phyloP scores from a whole-genome alignment of 2,113 vertebrate species.

The Ptilorrhoa leucosticta region DNA sequence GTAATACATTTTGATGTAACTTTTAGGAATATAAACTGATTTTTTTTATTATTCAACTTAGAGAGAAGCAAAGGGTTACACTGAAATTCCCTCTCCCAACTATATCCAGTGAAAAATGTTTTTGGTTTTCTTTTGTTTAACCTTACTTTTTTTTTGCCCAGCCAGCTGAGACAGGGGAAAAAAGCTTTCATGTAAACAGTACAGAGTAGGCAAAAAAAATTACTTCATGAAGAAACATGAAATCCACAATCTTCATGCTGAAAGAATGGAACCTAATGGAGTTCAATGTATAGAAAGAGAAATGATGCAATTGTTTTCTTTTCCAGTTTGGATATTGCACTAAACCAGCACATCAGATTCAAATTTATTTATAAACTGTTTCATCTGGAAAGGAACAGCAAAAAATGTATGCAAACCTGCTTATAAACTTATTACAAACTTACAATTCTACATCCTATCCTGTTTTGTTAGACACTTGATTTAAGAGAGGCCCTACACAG shows the following conservation, averaged over 20 bases:
- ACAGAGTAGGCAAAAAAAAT: conserved; percentile 23
- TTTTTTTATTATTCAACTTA: not conserved
- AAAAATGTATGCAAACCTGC: not conserved
- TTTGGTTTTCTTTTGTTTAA: conserved; percentile 11
- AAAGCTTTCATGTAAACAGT: not conserved
- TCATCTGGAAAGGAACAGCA: not conserved
- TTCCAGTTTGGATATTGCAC: not conserved
- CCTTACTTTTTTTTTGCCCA: not conserved
- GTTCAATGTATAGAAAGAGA: not conserved
- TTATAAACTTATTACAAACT: not conserved
- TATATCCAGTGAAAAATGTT: not conserved
- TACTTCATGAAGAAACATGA: not conserved
- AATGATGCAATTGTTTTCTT: not conserved
- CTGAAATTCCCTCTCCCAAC: not conserved
- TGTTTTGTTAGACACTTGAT: not conserved
- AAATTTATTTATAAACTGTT: not conserved
- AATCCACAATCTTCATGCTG: not conserved
- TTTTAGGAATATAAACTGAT: not conserved
- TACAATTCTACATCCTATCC: not conserved
- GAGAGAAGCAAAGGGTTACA: not conserved
- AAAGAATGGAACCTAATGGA: not conserved
- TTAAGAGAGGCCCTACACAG: not conserved
- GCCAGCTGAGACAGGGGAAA: not conserved
- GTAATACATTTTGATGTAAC: not conserved
- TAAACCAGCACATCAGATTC: not conserved